phyloP scores from a whole-genome alignment of 2,113 vertebrate species.

The Prolemur simus region DNA sequence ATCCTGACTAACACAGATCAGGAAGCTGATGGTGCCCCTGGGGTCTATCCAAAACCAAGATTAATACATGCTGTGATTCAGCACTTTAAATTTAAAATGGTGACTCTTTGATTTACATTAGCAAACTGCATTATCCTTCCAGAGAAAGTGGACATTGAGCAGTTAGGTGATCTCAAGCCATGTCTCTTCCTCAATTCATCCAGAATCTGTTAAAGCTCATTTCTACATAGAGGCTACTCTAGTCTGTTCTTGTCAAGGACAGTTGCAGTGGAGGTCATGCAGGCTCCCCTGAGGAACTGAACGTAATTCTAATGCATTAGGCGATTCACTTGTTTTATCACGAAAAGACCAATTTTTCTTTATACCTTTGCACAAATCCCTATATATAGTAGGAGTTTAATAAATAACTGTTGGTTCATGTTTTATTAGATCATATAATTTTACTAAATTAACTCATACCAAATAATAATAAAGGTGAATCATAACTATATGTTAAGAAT shows the following conservation, averaged over 20 bases:
- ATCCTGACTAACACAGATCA: neutral
- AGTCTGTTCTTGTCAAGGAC: neutral
- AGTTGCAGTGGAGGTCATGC: neutral
- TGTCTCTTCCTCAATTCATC: neutral
- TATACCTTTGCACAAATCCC: neutral
- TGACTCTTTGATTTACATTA: neutral
- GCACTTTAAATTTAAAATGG: neutral
- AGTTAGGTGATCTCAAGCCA: neutral
- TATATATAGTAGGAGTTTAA: slow-evolving; percentile 3
- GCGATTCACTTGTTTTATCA: neutral
- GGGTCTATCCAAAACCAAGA: neutral
- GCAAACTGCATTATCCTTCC: neutral
- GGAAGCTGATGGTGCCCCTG: neutral
- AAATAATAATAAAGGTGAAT: slow-evolving; percentile 55
- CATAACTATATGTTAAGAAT: slow-evolving; percentile 5
- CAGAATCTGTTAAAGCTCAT: neutral
- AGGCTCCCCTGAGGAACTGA: neutral
- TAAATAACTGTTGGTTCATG: neutral
- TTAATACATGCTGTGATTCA: neutral
- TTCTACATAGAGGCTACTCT: neutral
- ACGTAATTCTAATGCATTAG: neutral
- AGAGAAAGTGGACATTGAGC: neutral
- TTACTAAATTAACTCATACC: slow-evolving; percentile 37
- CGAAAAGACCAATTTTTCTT: neutral
- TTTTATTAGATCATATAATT: slow-evolving; percentile 54